Conservation (phyloP, 2,888 invertebrate genomes). For the Aphrophora alni region DNA sequence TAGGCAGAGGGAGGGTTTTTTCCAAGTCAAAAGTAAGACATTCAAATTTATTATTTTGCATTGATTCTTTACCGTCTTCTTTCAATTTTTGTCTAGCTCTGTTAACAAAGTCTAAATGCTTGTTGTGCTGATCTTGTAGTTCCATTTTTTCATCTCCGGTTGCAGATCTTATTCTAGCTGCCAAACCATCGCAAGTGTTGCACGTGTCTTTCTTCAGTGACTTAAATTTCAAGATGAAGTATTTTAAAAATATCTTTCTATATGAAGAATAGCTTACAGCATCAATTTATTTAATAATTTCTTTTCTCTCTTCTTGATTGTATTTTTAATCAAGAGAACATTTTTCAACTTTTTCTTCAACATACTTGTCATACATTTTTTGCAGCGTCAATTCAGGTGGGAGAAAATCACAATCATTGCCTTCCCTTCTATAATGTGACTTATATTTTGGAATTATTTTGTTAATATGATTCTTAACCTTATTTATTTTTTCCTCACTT, state of each 20-base stretch:
- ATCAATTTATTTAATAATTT: background rate
- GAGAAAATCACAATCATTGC: too few relatives aligned
- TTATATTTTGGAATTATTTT: constrained; percentile 41
- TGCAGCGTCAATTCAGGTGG: background rate
- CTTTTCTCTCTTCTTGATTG: background rate
- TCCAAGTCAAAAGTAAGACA: constrained; percentile 34
- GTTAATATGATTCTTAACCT: constrained; percentile 35
- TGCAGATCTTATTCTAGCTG: constrained; percentile 15
- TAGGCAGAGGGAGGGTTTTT: constrained; percentile 49
- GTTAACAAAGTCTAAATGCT: constrained; percentile 10
- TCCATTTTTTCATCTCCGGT: background rate
- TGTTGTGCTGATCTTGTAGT: background rate
- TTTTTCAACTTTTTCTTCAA: constrained; percentile 18
- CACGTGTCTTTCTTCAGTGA: constrained; percentile 36
- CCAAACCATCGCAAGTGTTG: constrained; percentile 18
- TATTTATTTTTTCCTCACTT: background rate
- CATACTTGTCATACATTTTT: constrained; percentile 17
- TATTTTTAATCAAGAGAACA: constrained; percentile 6
- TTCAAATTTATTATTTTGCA: background rate
- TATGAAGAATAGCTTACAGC: constrained; percentile 29
- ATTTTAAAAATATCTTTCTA: constrained; percentile 33
- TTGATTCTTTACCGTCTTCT: background rate
- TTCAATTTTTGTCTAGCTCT: background rate
- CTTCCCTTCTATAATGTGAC: constrained; percentile 32
- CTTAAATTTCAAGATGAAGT: constrained; percentile 37